Percentiles rank a stretch among this genome's conserved stretches.
Evolutionary conservation across 2,113 vertebrate species (phyloP).

Genomic region (Callipepla squamata): DNA sequence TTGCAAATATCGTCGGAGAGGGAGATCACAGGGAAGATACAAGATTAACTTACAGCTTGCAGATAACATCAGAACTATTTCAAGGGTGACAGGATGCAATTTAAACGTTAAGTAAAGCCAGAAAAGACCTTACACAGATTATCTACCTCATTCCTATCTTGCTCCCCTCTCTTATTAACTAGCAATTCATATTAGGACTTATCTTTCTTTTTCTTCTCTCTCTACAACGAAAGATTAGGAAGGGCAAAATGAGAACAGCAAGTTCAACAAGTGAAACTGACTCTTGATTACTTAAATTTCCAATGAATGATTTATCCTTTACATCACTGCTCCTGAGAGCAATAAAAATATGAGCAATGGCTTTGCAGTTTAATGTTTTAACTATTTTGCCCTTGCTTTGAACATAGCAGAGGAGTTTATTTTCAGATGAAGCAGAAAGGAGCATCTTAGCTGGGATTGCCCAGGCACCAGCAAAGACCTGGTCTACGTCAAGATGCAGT

Average conservation of each 20-base stretch:
- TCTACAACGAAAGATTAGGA: background rate
- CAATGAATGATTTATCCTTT: slow-evolving; percentile 38
- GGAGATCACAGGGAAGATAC: background rate
- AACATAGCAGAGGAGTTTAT: background rate
- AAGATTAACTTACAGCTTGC: background rate
- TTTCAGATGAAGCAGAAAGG: background rate
- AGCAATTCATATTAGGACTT: background rate
- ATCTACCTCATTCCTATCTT: background rate
- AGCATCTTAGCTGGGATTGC: background rate
- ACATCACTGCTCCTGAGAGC: background rate
- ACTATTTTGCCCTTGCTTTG: slow-evolving; percentile 22
- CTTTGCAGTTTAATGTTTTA: slow-evolving; percentile 24
- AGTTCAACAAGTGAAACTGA: background rate
- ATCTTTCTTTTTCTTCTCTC: background rate
- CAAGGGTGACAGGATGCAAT: background rate
- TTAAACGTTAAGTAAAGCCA: background rate
- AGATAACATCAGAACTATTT: background rate
- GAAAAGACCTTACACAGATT: background rate
- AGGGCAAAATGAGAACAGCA: background rate
- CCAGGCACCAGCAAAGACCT: background rate
- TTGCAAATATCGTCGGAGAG: background rate
- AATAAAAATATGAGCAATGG: background rate
- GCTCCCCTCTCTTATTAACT: background rate
- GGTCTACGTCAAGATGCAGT: background rate
- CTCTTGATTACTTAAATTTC: slow-evolving; percentile 19